phyloP scores from a whole-genome alignment of 2,113 vertebrate genomes.

The Otis tarda region DNA sequence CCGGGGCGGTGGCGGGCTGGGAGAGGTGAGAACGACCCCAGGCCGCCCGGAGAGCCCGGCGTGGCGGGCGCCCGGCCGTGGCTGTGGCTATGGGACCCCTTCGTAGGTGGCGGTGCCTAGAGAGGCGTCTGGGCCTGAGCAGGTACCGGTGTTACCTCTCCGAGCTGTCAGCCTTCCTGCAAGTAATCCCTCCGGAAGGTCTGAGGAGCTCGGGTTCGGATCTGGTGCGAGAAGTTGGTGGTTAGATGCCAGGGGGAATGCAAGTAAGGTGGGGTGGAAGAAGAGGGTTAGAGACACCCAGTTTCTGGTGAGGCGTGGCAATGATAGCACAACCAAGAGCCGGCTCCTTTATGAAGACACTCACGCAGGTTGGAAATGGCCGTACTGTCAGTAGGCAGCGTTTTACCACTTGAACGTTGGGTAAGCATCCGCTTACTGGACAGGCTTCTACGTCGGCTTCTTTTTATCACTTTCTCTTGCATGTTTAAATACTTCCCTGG shows the following conservation, averaged over 20 bases:
- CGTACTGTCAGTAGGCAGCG: fast-evolving
- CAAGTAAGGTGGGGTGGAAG: background rate
- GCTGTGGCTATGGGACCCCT: background rate
- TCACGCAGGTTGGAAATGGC: fast-evolving
- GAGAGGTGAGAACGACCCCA: background rate
- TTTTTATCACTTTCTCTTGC: background rate
- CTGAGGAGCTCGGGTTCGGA: fast-evolving
- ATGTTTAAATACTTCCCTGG: background rate
- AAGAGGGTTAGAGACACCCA: too few species aligned
- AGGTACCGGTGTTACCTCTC: fast-evolving
- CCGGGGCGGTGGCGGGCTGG: background rate
- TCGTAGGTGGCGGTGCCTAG: too few species aligned
- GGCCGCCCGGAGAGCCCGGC: too few species aligned
- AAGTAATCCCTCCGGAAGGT: fast-evolving
- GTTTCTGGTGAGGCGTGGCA: background rate
- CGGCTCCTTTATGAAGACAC: fast-evolving
- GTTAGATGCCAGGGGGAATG: background rate
- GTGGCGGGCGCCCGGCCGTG: background rate
- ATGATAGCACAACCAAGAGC: fast-evolving
- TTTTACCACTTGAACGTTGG: fast-evolving
- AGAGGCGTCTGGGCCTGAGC: too few species aligned
- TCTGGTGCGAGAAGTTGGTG: fast-evolving
- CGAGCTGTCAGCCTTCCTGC: fast-evolving
- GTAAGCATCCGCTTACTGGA: fast-evolving
- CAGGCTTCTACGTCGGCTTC: background rate